phyloP scores from a whole-genome alignment of 2,888 invertebrate species.

The Syrista parreyssii region DNA sequence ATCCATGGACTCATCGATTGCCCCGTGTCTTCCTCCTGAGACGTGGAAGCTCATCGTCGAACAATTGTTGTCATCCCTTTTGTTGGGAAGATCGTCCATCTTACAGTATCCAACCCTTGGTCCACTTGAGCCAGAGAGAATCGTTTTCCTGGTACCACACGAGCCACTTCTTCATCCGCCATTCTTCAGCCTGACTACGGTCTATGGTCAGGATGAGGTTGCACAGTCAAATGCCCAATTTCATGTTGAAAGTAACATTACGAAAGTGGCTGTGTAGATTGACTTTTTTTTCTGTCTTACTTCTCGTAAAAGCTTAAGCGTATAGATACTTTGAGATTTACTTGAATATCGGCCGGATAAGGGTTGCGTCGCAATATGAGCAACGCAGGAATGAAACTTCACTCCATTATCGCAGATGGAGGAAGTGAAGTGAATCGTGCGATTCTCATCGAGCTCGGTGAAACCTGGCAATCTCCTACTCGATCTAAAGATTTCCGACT shows the following conservation, averaged over 20 bases:
- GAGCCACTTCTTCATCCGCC: background rate
- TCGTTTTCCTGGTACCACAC: background rate
- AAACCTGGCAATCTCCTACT: constrained; percentile 24
- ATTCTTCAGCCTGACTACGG: background rate
- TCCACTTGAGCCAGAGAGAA: background rate
- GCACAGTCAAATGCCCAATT: background rate
- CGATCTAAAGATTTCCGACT: constrained; percentile 44
- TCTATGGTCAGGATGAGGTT: background rate
- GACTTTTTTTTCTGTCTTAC: background rate
- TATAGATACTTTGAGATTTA: background rate
- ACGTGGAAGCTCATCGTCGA: background rate
- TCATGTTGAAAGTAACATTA: background rate
- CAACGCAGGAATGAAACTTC: constrained; percentile 24
- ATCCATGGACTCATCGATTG: background rate
- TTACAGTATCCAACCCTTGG: background rate
- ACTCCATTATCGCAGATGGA: constrained; percentile 46
- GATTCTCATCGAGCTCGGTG: constrained; percentile 43
- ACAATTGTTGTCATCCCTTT: background rate
- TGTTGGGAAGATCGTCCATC: background rate
- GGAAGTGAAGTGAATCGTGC: constrained; percentile 41
- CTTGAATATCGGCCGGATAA: background rate
- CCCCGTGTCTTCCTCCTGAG: background rate
- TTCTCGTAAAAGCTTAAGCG: background rate
- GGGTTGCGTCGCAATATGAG: background rate
- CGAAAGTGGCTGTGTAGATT: background rate